These are phyloP conservation scores for Druceiella hillmani DNA, from an alignment of 2,888 invertebrate genomes.

Conservation along the genomic window DNA sequence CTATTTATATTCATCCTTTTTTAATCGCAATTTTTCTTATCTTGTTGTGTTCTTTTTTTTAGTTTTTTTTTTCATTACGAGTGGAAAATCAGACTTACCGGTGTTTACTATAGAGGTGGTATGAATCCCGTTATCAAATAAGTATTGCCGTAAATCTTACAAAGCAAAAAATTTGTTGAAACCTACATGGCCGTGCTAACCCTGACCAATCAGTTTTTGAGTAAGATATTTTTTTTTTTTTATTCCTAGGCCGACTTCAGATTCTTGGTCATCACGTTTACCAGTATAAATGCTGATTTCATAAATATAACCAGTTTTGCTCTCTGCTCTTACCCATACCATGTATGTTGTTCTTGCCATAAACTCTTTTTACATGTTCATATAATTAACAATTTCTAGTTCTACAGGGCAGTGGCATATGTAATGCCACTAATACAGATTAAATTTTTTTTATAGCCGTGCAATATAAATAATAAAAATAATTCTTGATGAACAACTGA, in stretches of 20 bases:
- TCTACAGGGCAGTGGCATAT: conserved; percentile 11
- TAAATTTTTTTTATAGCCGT: too few relatives aligned
- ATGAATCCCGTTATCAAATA: conserved; percentile 14
- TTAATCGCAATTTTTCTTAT: too few relatives aligned
- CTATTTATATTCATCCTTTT: conserved; percentile 7
- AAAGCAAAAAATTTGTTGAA: conserved; percentile 17
- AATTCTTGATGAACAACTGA: conserved; percentile 10
- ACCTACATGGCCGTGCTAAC: conserved; percentile 11
- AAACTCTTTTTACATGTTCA: conserved; percentile 13
- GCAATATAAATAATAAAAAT: conserved; percentile 11
- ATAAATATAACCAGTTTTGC: conserved; percentile 15
- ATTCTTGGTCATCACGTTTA: conserved; percentile 8
- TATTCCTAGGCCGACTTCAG: conserved; percentile 16
- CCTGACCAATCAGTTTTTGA: conserved; percentile 7
- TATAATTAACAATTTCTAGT: conserved; percentile 11
- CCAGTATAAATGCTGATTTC: too few relatives aligned
- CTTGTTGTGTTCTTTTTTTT: conserved; percentile 12
- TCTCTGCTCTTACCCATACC: conserved; percentile 14
- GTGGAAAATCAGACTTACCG: conserved; percentile 12
- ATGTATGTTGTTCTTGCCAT: too few relatives aligned
- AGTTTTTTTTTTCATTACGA: conserved; percentile 12
- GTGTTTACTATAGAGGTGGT: conserved; percentile 12
- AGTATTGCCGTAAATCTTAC: conserved; percentile 13
- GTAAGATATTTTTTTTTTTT: conserved; percentile 12
- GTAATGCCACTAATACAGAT: not conserved